A percentile compares a stretch with the other conserved stretches of the same genome.
Evolutionary conservation across 2,113 vertebrate species (phyloP).

Genomic region (Chrysemys picta): DNA sequence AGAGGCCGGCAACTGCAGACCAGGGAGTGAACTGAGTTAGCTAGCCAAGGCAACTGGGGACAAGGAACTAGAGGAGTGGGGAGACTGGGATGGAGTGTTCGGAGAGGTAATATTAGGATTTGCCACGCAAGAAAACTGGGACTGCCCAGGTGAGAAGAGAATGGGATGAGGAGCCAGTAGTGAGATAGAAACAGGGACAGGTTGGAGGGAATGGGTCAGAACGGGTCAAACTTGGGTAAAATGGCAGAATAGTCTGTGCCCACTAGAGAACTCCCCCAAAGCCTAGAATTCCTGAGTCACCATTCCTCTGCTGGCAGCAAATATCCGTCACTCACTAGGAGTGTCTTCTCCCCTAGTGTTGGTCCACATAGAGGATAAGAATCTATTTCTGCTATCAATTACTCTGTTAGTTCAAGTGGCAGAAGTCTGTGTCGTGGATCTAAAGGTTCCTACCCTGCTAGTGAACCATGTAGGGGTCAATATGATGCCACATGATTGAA

Average conservation of each 20-base stretch:
- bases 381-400: too few species aligned
- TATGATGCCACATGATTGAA: neutral
- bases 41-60: neutral
- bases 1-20: neutral
- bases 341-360: too few species aligned
- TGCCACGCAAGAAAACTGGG: neutral
- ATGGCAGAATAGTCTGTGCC: too few species aligned
- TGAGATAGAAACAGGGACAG: neutral
- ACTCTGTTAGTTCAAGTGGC: too few species aligned
- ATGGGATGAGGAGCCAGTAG: neutral
- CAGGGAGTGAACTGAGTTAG: neutral
- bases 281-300: too few species aligned
- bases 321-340: too few species aligned
- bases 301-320: too few species aligned
- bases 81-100: neutral
- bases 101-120: neutral
- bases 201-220: neutral
- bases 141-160: neutral
- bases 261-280: too few species aligned
- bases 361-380: too few species aligned
- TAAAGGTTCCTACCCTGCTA: neutral
- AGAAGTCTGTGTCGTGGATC: neutral
- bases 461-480: neutral
- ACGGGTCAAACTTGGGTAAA: neutral
- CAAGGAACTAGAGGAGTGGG: neutral